Evolutionary conservation across 2,888 invertebrate species (phyloP), one percentile per base, ranked within the genome.

Genomic region (Aplocera efformata): DNA sequence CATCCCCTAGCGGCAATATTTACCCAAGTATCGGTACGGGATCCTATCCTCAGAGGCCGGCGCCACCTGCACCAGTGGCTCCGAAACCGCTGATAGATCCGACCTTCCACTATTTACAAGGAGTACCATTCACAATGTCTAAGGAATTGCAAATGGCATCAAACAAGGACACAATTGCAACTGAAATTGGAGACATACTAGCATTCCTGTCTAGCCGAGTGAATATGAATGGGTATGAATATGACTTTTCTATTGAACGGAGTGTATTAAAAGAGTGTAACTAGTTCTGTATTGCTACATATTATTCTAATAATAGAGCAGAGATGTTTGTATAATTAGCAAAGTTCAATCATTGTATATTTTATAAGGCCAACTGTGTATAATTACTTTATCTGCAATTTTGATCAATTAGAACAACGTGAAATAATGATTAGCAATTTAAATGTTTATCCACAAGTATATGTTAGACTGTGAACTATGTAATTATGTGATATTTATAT

Each of bases 121-220:
- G 88, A 22, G 90, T 91, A 0, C 91, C 91, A 0, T 91, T 91
- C 52, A 69, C 81, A 9, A 57, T 91, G 48, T 83, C 83, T 1
- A 79, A 79, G 45, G 81, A 85, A 30, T 67, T 91, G 6, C 78
- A 86, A 56, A 72, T 82, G 65, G 78, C 74, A 5, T 58, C 79
- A 6, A 88, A 83, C 52, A 85, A 88, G 51, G 89, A 90, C 40
- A 60, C 80, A 0, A 78, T 88, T 37, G 78, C 88, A 7, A 76
- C 88, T 0, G 83, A 89, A 67, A 75, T 89, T 9, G 78, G 80
- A 32, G 90, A 90, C 53, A 74, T 90, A 11, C 63, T 89, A 21
- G 85, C 89, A 0, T 90, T 89, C 44, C 65, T 90, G 25, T 79
- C 88, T 1, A 85, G 80, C 60, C 78, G 83, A 68, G 62, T 89